Evolutionary conservation across 2,113 vertebrate species (phyloP).

Genomic region (Ctenodactylus gundi): DNA sequence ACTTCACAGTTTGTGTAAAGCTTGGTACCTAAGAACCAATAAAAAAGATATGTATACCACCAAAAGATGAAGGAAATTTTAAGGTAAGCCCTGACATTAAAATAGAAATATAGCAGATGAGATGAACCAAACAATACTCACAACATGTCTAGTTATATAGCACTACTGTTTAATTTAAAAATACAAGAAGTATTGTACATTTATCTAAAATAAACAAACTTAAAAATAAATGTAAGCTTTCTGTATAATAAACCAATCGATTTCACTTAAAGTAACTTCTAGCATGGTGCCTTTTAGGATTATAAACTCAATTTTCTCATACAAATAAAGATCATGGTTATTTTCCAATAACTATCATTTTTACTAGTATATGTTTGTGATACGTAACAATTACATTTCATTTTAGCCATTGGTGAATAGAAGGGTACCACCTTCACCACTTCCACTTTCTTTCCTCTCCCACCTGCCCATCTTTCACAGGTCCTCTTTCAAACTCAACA

Average conservation of each 20-base stretch:
- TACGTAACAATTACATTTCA: no score
- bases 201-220: slow-evolving; percentile 19
- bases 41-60: slow-evolving; percentile 23
- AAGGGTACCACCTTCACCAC: no score
- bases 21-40: slow-evolving; percentile 63
- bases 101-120: slow-evolving; percentile 14
- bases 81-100: background rate
- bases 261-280: slow-evolving; percentile 11
- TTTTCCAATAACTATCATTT: no score
- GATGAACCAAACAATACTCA: background rate
- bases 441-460: no score
- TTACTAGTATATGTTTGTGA: no score
- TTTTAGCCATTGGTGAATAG: no score
- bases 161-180: slow-evolving; percentile 31
- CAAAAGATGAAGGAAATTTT: background rate
- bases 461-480: no score
- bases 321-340: background rate
- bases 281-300: background rate
- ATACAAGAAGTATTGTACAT: background rate
- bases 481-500: no score
- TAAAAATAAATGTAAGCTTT: background rate
- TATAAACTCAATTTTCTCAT: background rate
- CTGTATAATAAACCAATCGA: background rate
- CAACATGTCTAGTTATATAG: no score
- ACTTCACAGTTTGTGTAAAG: slow-evolving; percentile 69